phyloP scores from a whole-genome alignment of 2,113 vertebrate species.

The Chascanopsetta lugubris region DNA sequence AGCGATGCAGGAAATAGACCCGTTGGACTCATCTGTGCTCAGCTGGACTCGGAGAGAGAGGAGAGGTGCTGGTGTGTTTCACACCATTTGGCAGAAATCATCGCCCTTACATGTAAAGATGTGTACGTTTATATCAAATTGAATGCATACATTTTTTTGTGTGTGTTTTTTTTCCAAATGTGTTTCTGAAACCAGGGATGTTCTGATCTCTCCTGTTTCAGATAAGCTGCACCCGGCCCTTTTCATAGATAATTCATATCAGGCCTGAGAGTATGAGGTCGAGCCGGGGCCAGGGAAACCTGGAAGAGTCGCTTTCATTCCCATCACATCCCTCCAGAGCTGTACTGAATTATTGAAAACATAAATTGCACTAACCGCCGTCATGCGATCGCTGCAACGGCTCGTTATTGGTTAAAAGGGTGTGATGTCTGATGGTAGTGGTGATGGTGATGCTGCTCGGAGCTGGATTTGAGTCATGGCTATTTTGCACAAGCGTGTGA shows the following conservation, averaged over 20 bases:
- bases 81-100: constrained; percentile 8
- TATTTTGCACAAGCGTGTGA: too few relatives aligned
- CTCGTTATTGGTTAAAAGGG: not conserved
- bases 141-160: too few relatives aligned
- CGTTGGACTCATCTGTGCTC: constrained; percentile 34
- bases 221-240: not conserved
- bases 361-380: not conserved
- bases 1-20: constrained; percentile 20
- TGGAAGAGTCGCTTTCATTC: not conserved
- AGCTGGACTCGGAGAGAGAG: constrained; percentile 9
- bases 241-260: not conserved
- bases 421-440: not conserved
- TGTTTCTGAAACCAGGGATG: too few relatives aligned
- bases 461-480: not conserved
- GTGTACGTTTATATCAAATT: too few relatives aligned
- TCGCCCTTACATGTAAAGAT: too few relatives aligned
- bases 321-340: not conserved
- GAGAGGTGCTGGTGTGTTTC: constrained; percentile 11
- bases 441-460: not conserved
- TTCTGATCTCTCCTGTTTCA: not conserved
- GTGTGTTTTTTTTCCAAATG: too few relatives aligned
- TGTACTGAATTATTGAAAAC: not conserved
- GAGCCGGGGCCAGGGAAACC: not conserved
- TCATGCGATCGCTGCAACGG: not conserved
- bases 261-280: not conserved